Conservation (phyloP, 2,888 invertebrate species). For the Neoascia interrupta region DNA sequence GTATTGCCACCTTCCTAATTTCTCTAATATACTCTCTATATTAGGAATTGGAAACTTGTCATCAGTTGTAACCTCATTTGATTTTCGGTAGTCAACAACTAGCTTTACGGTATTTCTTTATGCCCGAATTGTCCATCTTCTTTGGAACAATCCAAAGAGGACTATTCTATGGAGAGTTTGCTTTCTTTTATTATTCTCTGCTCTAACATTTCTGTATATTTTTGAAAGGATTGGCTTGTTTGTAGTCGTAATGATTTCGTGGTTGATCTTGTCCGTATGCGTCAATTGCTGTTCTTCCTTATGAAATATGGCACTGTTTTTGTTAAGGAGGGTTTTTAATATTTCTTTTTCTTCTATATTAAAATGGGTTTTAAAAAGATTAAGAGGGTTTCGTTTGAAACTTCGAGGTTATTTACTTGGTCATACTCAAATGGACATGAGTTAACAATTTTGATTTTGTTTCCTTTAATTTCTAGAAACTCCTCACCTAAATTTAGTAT, state of each 20-base stretch:
- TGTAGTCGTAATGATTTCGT: neutral
- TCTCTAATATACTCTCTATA: constrained; percentile 22
- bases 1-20: neutral
- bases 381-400: too few species aligned
- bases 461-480: constrained; percentile 24
- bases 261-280: neutral
- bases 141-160: constrained; percentile 19
- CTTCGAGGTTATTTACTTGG: neutral
- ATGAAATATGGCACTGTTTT: neutral
- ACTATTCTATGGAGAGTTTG: constrained; percentile 18
- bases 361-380: too few species aligned
- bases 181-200: constrained; percentile 8
- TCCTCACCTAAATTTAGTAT: constrained; percentile 47
- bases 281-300: neutral
- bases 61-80: constrained; percentile 1
- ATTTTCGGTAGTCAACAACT: constrained; percentile 31
- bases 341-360: neutral
- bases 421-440: neutral
- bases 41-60: constrained; percentile 10
- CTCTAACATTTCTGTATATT: constrained; percentile 2
- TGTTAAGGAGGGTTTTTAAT: neutral
- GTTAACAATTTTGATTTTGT: constrained; percentile 12
- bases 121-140: constrained; percentile 9
- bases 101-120: constrained; percentile 24
- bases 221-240: neutral